phyloP scores from a whole-genome alignment of 2,797 vertebrate genomes.

The Galago senegalensis region DNA sequence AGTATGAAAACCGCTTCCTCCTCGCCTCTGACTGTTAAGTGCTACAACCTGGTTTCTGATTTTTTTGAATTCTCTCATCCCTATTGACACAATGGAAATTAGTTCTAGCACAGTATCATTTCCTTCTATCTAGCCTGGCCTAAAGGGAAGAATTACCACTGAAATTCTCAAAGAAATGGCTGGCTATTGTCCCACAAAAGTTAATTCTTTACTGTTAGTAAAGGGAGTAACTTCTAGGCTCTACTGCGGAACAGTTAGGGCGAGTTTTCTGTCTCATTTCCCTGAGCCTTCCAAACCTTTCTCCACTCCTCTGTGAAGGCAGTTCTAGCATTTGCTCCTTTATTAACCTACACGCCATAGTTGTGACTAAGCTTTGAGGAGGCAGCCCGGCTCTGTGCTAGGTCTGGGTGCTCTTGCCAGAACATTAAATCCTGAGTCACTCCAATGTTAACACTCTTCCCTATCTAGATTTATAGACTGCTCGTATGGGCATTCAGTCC shows the following conservation, averaged over 20 bases:
- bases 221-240: not conserved
- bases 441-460: not conserved
- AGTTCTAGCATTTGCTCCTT: not conserved
- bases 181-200: not conserved
- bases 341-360: not conserved
- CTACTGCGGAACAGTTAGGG: not conserved
- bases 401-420: not conserved
- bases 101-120: not conserved
- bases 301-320: not conserved
- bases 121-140: not conserved
- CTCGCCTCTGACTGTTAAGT: not conserved
- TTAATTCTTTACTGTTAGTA: not conserved
- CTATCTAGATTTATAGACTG: not conserved
- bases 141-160: not conserved
- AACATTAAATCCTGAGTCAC: constrained; percentile 50
- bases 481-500: not conserved
- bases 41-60: not conserved
- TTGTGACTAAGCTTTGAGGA: constrained; percentile 17
- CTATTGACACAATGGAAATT: not conserved
- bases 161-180: constrained; percentile 4
- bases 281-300: not conserved
- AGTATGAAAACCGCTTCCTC: not conserved
- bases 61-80: not conserved
- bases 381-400: not conserved
- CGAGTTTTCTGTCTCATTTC: not conserved